Evolutionary conservation across 2,113 vertebrate genomes (phyloP), one percentile per base, ranked within the genome.

Genomic region (Scophthalmus maximus): DNA sequence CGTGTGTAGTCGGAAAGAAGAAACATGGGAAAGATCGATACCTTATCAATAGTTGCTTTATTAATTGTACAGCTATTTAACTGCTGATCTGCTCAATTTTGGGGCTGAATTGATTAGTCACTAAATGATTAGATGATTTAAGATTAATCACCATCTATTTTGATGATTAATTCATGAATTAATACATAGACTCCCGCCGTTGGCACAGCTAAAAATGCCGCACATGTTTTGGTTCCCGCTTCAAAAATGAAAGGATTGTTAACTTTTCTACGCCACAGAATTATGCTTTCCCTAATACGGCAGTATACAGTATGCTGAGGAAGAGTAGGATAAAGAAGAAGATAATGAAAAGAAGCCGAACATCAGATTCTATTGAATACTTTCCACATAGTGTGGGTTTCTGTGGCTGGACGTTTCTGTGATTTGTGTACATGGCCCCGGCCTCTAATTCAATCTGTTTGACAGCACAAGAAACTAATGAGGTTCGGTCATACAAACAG

Each of bases 401-500:
- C 34, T 71, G 36, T 42, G 8, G 25, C 32, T 44, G 0, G 20
- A 52, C 6, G 15, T 62, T 56, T 50, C n/a, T 63, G 40, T 42
- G 22, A 30, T 63, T 26, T 29, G 11, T 63, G 36, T 42, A 0
- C n/a, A 8, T 59, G 22, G 20, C 40, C 18, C 14, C 0, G 14
- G 73, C 44, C 22, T 63, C 15, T 47, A 76, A 53, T 77, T 66
- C 20, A 26, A 63, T 62, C 26, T 71, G 73, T 75, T 77, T 81
- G 77, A 81, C 77, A 86, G 68, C 56, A 63, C 29, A 46, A 59
- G 56, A 71, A 38, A 83, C 62, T 82, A 78, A 87, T 76, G 73
- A 67, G 57, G 34, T n/a, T 77, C 71, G 58, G 55, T 68, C 66
- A 66, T 8, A 50, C 61, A 76, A 72, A 82, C 74, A 78, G 71